These are phyloP conservation scores for Eonycteris spelaea DNA, from an alignment of 2,113 vertebrate genomes.

Conservation along the genomic window DNA sequence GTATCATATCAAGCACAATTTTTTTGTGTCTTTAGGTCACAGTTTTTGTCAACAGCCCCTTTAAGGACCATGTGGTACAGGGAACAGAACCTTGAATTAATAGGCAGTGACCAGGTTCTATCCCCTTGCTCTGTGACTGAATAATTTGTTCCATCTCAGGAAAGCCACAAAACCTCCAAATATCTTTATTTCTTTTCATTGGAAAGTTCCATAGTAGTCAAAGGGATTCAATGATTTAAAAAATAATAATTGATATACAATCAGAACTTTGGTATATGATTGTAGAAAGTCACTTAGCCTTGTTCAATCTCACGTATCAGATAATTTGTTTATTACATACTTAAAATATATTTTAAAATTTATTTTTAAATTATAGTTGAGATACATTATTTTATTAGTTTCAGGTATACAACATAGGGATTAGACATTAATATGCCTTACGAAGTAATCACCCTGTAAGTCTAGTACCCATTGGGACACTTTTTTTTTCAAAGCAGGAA, in stretches of 20 bases:
- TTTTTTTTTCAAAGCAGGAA: neutral
- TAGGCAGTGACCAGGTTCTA: neutral
- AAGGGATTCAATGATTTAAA: neutral
- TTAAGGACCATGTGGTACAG: neutral
- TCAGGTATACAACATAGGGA: neutral
- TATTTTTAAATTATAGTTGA: neutral
- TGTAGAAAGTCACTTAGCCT: neutral
- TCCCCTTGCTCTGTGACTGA: neutral
- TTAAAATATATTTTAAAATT: neutral
- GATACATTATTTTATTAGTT: neutral
- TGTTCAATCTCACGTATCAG: neutral
- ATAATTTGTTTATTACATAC: neutral
- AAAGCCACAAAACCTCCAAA: neutral
- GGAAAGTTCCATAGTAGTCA: neutral
- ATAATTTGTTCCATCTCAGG: neutral
- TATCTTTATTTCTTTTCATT: neutral
- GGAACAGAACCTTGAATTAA: neutral
- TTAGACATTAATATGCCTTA: neutral
- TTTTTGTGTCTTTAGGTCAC: neutral
- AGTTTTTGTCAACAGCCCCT: neutral
- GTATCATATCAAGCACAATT: neutral
- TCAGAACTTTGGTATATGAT: neutral
- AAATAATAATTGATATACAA: neutral
- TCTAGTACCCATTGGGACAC: neutral
- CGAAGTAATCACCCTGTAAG: neutral